Conservation (phyloP, 2,113 vertebrate species). For the Okapia johnstoni region DNA sequence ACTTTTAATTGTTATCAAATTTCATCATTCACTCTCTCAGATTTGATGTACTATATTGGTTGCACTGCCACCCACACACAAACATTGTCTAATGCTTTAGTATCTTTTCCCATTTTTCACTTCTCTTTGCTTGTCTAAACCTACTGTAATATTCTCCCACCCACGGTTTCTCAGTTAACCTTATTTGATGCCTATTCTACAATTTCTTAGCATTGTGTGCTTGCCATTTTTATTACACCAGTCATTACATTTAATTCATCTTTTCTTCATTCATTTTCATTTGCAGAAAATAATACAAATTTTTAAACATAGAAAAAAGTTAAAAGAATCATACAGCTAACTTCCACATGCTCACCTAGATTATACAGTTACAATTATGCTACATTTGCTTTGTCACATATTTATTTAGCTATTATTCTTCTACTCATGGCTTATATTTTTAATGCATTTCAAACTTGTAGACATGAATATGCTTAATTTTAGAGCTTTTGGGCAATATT, state of each 20-base stretch:
- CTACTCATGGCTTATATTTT: neutral
- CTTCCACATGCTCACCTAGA: neutral
- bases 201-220: neutral
- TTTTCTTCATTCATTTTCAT: neutral
- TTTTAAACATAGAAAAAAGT: neutral
- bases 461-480: neutral
- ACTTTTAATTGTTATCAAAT: neutral
- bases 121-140: neutral
- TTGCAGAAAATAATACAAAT: neutral
- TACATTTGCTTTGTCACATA: neutral
- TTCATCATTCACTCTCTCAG: neutral
- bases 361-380: neutral
- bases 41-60: neutral
- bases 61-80: fast-evolving
- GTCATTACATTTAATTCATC: neutral
- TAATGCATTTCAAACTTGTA: neutral
- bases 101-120: neutral
- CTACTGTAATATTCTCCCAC: neutral
- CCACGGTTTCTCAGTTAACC: neutral
- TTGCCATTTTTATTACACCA: neutral
- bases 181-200: neutral
- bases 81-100: neutral
- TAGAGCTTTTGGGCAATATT: neutral
- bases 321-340: neutral
- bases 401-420: neutral